Evolutionary conservation across 2,113 vertebrate genomes (phyloP), one percentile per base, ranked within the genome.

Genomic region (Capricornis sumatraensis): DNA sequence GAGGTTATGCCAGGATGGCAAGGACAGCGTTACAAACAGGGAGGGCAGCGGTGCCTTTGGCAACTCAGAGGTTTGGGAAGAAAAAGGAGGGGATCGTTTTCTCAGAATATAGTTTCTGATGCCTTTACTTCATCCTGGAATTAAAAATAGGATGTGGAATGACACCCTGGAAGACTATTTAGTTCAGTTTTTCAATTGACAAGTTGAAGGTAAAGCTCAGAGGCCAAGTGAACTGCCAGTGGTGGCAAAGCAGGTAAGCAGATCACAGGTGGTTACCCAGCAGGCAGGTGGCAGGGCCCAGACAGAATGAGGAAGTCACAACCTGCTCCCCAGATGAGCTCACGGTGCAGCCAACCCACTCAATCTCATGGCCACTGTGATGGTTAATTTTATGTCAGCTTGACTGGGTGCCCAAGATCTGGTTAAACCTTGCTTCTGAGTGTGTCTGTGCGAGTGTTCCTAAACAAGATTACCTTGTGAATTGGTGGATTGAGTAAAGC

Each of bases 111-210:
- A 82, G 43, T n/a, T 52, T 52, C 27, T n/a, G 57, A 91, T 71
- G 92, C 11, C n/a, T 91, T 90, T 36, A 53, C 43, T 87, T 74
- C 53, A 81, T 19, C 36, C 43, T 60, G 13, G 52, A 91, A 87
- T 74, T 74, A 87, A 8, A 91, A 96, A 79, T 17, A 74, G 12
- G 43, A 30, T 23, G 12, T 10, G 1, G 27, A 52, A 67, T 43
- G 55, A 55, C 27, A 67, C 13, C 30, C 87, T 9, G 6, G 76
- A 52, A 94, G 8, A 45, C n/a, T 87, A 33, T 50, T 93, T 84
- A 53, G 28, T 58, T 87, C 82, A 50, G 11, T 47, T n/a, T 86
- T 81, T 60, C 50, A 86, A 74, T 23, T 74, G 25, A n/a, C 16
- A 60, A 27, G 17, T 71, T 87, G 40, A 82, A 91, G 74, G 52